phyloP scores from a whole-genome alignment of 1,140 invertebrate species.

The Diorhabda sublineata region DNA sequence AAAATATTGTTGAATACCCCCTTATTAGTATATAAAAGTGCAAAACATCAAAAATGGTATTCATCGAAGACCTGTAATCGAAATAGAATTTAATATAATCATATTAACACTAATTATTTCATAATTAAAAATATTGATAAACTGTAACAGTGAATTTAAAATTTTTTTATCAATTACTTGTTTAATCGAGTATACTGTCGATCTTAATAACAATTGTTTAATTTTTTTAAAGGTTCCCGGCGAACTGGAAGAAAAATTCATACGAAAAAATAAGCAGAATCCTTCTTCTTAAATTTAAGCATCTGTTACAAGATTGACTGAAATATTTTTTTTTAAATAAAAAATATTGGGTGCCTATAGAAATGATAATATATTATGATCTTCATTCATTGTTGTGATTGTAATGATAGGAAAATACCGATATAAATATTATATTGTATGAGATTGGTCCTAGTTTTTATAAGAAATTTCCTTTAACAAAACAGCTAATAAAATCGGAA shows the following conservation, averaged over 20 bases:
- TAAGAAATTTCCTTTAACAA: background rate
- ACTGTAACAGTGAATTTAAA: too few species aligned
- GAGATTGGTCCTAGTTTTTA: background rate
- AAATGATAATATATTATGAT: slow-evolving; percentile 20
- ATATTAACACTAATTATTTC: too few species aligned
- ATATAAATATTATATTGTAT: background rate
- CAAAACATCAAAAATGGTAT: too few species aligned
- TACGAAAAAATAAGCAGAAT: slow-evolving; percentile 28
- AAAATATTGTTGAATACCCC: too few species aligned
- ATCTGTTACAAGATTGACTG: background rate
- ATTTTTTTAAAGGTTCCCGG: slow-evolving; percentile 42
- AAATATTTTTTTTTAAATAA: slow-evolving; percentile 21
- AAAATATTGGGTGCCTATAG: slow-evolving; percentile 35
- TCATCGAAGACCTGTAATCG: too few species aligned
- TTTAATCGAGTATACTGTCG: too few species aligned
- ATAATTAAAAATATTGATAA: too few species aligned
- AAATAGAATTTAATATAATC: too few species aligned
- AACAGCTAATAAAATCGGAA: background rate
- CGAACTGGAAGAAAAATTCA: slow-evolving; percentile 42
- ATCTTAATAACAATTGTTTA: too few species aligned
- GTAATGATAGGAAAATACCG: slow-evolving; percentile 6
- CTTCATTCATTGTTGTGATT: slow-evolving; percentile 18
- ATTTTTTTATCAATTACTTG: too few species aligned
- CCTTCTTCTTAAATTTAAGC: slow-evolving; percentile 23
- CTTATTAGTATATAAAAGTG: too few species aligned